These are phyloP conservation scores for Oreohelix idahoensis DNA, from an alignment of 1,140 invertebrate species.

Conservation along the genomic window DNA sequence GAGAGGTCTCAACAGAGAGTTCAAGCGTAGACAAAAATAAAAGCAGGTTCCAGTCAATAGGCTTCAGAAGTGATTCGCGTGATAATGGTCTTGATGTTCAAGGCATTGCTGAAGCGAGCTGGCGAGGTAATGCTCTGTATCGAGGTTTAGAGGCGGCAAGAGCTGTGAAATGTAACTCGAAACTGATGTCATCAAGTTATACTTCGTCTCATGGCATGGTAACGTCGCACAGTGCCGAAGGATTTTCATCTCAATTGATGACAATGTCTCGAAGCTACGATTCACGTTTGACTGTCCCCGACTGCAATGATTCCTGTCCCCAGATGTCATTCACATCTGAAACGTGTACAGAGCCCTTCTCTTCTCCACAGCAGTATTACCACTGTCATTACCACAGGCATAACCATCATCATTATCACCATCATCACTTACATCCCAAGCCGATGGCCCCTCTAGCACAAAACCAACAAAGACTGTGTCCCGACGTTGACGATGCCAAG, in stretches of 20 bases:
- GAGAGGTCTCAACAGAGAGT: not conserved
- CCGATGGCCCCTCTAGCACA: not conserved
- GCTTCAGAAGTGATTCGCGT: not conserved
- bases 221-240: conserved; percentile 36
- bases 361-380: conserved; percentile 25
- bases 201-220: conserved; percentile 25
- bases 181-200: not conserved
- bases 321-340: conserved; percentile 12
- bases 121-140: conserved; percentile 32
- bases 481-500: not conserved
- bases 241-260: conserved; percentile 22
- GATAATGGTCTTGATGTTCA: not conserved
- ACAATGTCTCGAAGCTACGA: conserved; percentile 22
- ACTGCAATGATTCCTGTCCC: conserved; percentile 3
- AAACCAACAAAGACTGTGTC: conserved; percentile 1
- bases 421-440: conserved; percentile 22
- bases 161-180: not conserved
- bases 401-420: conserved; percentile 22
- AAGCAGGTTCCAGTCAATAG: not conserved
- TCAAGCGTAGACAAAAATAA: not conserved
- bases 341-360: not conserved
- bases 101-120: conserved; percentile 14
- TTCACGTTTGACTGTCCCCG: conserved; percentile 26
- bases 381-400: conserved; percentile 25
- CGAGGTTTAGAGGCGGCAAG: conserved; percentile 6